Percentiles rank a stretch among this genome's conserved stretches.
Conservation (phyloP, 2,797 vertebrate species). For the Acipenser oxyrinchus region DNA sequence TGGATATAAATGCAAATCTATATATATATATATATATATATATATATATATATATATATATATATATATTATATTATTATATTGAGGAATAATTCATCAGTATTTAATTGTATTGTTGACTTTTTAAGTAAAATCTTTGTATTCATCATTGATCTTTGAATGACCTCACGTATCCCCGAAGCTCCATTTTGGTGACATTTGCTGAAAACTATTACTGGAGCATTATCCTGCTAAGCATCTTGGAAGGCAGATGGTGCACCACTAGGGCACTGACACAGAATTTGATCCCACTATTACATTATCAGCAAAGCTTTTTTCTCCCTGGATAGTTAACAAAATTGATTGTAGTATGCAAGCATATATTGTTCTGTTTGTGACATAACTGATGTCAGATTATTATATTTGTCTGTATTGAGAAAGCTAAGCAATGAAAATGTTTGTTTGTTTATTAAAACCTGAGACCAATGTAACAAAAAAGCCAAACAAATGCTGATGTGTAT, state of each 20-base stretch:
- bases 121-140: neutral
- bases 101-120: neutral
- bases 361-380: neutral
- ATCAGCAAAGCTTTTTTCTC: constrained; percentile 23
- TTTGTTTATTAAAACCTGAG: neutral
- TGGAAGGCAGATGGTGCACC: constrained; percentile 36
- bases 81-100: neutral
- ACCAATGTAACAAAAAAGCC: too few species aligned
- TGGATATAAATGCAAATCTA: neutral
- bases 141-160: constrained; percentile 33
- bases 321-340: constrained; percentile 19
- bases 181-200: constrained; percentile 39
- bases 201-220: constrained; percentile 37
- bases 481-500: too few species aligned
- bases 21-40: too few species aligned
- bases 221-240: constrained; percentile 33
- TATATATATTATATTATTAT: neutral
- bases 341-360: constrained; percentile 14
- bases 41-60: neutral
- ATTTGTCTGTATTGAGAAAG: neutral
- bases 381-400: neutral
- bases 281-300: constrained; percentile 28
- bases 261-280: constrained; percentile 32
- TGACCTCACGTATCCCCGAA: constrained; percentile 36
- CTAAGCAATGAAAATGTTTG: neutral